Evolutionary conservation across 1,140 invertebrate species (phyloP).

Genomic region (Maconellicoccus hirsutus): DNA sequence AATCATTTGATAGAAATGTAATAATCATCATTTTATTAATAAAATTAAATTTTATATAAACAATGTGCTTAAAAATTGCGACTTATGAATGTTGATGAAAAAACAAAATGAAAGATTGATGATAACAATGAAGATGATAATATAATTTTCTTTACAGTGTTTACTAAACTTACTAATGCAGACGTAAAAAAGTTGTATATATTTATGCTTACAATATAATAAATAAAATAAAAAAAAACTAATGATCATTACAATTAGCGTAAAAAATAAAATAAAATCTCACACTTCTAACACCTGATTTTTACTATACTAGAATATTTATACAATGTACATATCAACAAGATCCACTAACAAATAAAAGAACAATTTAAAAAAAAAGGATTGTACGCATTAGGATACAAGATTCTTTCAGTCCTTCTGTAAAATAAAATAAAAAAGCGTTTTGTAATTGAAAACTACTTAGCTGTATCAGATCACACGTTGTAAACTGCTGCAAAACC

Average conservation of each 20-base stretch:
- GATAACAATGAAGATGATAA: neutral
- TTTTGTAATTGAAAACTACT: neutral
- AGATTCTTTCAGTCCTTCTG: neutral
- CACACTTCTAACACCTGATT: slow-evolving; percentile 20
- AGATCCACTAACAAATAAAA: neutral
- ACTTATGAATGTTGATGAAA: neutral
- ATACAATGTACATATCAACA: slow-evolving; percentile 1
- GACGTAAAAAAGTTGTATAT: neutral
- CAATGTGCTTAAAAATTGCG: slow-evolving; percentile 1
- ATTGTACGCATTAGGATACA: slow-evolving; percentile 14
- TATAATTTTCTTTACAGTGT: slow-evolving; percentile 1
- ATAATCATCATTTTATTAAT: neutral
- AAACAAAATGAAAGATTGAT: slow-evolving; percentile 5
- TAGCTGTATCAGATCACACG: no score
- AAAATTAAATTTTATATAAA: neutral
- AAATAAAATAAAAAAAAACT: slow-evolving; percentile 6
- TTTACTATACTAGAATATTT: neutral
- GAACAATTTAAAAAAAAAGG: neutral
- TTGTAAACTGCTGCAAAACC: no score
- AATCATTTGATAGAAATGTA: no score
- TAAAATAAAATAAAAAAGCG: neutral
- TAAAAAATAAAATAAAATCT: slow-evolving; percentile 17
- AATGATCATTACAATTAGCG: neutral
- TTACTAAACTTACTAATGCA: neutral
- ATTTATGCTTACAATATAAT: neutral